Conservation (phyloP, 2,888 invertebrate genomes). For the Parnassius mnemosyne region DNA sequence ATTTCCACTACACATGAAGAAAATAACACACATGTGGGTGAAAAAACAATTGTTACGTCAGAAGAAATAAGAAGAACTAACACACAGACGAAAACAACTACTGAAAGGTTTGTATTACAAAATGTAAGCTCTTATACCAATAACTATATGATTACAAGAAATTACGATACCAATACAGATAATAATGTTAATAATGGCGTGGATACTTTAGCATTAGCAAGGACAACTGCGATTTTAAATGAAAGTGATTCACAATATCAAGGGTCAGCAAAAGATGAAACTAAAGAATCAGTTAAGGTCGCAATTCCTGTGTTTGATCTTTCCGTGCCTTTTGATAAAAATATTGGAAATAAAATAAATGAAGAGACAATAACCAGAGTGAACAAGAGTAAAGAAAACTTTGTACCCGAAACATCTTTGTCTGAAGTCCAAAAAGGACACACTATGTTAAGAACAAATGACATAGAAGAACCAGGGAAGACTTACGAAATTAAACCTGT, state of each 20-base stretch:
- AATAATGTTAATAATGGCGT: not conserved
- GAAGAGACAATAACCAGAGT: not conserved
- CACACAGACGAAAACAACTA: conserved; percentile 6
- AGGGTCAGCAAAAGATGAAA: not conserved
- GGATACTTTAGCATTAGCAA: not conserved
- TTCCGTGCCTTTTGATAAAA: not conserved
- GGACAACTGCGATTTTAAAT: not conserved
- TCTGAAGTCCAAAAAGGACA: too few species aligned
- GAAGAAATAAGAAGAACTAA: conserved; percentile 5
- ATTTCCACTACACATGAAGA: not conserved
- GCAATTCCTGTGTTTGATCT: not conserved
- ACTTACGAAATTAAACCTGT: too few species aligned
- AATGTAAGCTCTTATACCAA: not conserved
- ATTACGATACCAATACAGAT: not conserved
- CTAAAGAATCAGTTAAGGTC: conserved; percentile 3
- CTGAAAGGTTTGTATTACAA: conserved; percentile 3
- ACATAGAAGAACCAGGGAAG: too few species aligned
- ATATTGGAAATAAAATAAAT: not conserved
- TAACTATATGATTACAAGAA: not conserved
- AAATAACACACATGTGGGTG: not conserved
- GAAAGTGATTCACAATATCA: not conserved
- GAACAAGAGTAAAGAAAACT: conserved; percentile 7
- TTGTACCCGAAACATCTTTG: not conserved
- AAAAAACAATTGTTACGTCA: conserved; percentile 1
- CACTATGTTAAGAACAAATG: too few species aligned